These are phyloP conservation scores for Anisognathus igniventris DNA, from an alignment of 2,797 vertebrate species.

Conservation along the genomic window DNA sequence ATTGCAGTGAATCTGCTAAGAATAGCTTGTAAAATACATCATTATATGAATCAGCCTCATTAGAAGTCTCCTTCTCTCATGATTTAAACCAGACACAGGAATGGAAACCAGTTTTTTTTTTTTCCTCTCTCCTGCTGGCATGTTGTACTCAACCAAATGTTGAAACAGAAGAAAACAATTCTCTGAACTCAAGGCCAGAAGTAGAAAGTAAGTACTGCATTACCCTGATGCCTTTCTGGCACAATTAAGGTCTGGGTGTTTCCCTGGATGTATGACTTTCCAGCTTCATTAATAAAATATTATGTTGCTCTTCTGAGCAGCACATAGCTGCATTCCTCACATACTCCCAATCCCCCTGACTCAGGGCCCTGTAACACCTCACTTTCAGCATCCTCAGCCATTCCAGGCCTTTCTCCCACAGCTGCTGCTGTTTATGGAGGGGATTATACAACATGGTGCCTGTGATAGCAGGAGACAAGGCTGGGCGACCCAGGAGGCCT, in stretches of 20 bases:
- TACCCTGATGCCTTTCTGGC: neutral
- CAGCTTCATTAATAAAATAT: conserved; percentile 16
- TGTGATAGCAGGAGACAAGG: conserved; percentile 33
- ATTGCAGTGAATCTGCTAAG: conserved; percentile 64
- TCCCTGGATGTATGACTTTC: neutral
- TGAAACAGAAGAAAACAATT: conserved; percentile 47
- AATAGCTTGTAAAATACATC: conserved; percentile 69
- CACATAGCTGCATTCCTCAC: conserved; percentile 12
- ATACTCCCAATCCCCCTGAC: conserved; percentile 32
- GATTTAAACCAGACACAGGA: conserved; percentile 65
- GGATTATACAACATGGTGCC: neutral
- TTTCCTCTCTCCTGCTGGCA: neutral
- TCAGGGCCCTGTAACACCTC: conserved; percentile 16
- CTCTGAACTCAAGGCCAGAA: conserved; percentile 30
- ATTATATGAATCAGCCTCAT: conserved; percentile 66
- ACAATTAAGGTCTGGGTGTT: conserved; percentile 32
- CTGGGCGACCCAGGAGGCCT: neutral
- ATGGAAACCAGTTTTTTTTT: conserved; percentile 1
- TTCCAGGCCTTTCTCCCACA: neutral
- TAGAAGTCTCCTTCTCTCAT: conserved; percentile 47
- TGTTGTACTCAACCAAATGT: conserved; percentile 10
- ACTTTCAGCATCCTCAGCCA: conserved; percentile 8
- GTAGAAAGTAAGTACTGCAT: conserved; percentile 3
- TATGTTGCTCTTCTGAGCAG: neutral
- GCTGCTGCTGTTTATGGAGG: conserved; percentile 53